Evolutionary conservation across 1,140 invertebrate genomes (phyloP), one percentile per base, ranked within the genome.

Genomic region (Macrotrachela quadricornifera): DNA sequence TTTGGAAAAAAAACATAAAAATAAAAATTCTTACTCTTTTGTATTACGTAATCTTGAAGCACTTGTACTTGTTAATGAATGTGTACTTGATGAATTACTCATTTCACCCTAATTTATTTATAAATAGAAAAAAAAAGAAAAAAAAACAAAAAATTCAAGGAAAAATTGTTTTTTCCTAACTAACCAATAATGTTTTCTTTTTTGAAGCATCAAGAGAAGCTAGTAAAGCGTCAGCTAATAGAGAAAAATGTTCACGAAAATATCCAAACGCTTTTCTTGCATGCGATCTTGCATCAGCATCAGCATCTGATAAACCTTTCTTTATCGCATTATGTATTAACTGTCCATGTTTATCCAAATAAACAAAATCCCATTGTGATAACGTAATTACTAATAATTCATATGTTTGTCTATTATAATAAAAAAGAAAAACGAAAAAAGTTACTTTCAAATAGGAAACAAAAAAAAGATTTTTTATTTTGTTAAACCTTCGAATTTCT

Each of bases 291-390:
- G 87, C 85, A 57, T 87, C 82, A 15, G 80, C 74, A 68, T 95
- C 88, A 0, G 90, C 86, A 75, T 96, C 91, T 9, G 78, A 77
- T 41, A 92, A 80, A 6, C 85, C 86, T 59, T 81, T 81, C 60
- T 83, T 83, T 8, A 96, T 79, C 0, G 81, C 78, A 55, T 92
- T 85, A 53, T 83, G 77, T 0, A 96, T 64, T 14, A 77, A 66
- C 0, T 73, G 68, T 21, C 81, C 75, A 64, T 91, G 82, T 66
- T 77, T 81, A 66, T 94, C 87, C 51, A 95, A 69, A 16, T 78
- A 73, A 59, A 78, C 73, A 0, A 80, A 76, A 36, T 81, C 76
- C 88, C 90, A 95, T 10, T 78, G 78, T 58, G 82, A 80, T 54
- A 94, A 71, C 46, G 94, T 73, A 54, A 82, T 71, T 55, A 83